Percentiles rank a stretch among this genome's conserved stretches.
Conservation (phyloP, 1,140 invertebrate species). For the Lethrus apterus region DNA sequence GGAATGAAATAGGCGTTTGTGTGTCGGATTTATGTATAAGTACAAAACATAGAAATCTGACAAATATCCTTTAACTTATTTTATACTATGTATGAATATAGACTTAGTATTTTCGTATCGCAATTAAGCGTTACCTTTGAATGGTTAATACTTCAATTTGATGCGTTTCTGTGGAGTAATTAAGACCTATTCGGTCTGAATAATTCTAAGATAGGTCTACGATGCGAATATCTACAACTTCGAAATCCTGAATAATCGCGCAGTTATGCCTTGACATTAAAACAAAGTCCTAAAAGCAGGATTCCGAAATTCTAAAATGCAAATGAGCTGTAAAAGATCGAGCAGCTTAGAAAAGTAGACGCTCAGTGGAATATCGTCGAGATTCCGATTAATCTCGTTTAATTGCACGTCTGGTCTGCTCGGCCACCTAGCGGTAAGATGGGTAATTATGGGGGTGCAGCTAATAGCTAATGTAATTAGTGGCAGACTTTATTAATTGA, state of each 20-base stretch:
- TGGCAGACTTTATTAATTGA: slow-evolving; percentile 30
- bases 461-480: slow-evolving; percentile 38
- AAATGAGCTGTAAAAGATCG: slow-evolving; percentile 39
- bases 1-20: no score
- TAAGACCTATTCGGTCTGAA: no score
- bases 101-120: no score
- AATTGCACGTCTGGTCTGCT: slow-evolving; percentile 24
- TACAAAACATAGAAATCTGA: no score
- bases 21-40: no score
- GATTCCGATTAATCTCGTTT: slow-evolving; percentile 20
- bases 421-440: slow-evolving; percentile 28
- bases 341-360: slow-evolving; percentile 24
- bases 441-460: slow-evolving; percentile 34
- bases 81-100: no score
- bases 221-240: no score
- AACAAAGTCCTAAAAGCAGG: slow-evolving; percentile 19
- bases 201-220: no score
- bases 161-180: no score
- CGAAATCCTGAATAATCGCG: slow-evolving; percentile 19
- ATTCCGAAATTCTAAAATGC: slow-evolving; percentile 35
- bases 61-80: no score
- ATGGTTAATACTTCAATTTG: no score
- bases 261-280: slow-evolving; percentile 18
- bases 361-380: slow-evolving; percentile 23
- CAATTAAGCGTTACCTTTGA: no score